These are phyloP conservation scores for Ptilorrhoa leucosticta DNA, from an alignment of 2,113 vertebrate genomes.

Conservation along the genomic window DNA sequence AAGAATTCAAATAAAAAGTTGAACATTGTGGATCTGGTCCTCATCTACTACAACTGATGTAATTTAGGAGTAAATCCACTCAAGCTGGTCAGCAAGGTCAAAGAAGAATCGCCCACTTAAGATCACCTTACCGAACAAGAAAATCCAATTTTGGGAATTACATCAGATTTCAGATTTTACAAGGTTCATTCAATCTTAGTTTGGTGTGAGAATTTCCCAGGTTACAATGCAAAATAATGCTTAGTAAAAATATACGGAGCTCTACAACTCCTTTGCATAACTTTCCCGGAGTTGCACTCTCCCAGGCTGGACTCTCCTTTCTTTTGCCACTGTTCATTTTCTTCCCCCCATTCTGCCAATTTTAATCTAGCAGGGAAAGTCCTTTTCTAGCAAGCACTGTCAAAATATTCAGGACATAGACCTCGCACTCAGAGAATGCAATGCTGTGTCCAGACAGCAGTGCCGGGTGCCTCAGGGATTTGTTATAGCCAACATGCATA, in stretches of 20 bases:
- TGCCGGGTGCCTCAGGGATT: conserved; percentile 6
- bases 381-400: conserved; percentile 3
- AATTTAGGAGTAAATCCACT: conserved; percentile 1
- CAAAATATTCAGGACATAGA: conserved; percentile 26
- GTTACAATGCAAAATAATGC: conserved; percentile 16
- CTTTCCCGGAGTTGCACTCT: conserved; percentile 47
- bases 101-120: not conserved
- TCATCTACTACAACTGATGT: not conserved
- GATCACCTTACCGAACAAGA: conserved; percentile 8
- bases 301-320: conserved; percentile 43
- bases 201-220: conserved; percentile 16
- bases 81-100: not conserved
- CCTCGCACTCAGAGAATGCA: not conserved
- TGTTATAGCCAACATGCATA: not conserved
- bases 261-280: conserved; percentile 45
- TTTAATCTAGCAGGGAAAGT: conserved; percentile 20
- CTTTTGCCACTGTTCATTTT: not conserved
- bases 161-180: not conserved
- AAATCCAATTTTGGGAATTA: not conserved
- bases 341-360: not conserved
- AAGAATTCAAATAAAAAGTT: not conserved
- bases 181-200: not conserved
- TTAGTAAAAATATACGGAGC: conserved; percentile 54
- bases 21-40: not conserved
- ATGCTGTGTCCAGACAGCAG: not conserved